Percentiles rank a stretch among this genome's conserved stretches.
Conservation (phyloP, 2,888 invertebrate genomes). For the Dorcus hopei region DNA sequence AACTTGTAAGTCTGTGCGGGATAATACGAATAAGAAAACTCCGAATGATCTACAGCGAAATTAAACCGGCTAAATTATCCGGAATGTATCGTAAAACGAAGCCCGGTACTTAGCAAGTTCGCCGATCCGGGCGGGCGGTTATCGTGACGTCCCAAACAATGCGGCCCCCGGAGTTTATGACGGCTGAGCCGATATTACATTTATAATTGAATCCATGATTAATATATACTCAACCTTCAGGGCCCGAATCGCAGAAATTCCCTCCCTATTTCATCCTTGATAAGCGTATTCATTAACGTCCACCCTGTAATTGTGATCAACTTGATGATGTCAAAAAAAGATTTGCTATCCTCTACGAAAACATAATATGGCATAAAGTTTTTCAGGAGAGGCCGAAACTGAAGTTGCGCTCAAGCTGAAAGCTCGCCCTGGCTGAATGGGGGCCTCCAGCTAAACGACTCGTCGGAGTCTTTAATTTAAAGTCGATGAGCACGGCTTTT, state of each 20-base stretch:
- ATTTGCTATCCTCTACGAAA: too few species aligned
- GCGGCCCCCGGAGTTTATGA: constrained; percentile 27
- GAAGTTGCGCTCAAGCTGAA: too few species aligned
- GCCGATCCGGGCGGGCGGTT: constrained; percentile 6
- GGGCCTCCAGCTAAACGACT: too few species aligned
- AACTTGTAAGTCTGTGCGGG: too few species aligned
- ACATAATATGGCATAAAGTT: too few species aligned
- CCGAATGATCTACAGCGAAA: not conserved
- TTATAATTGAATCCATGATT: constrained; percentile 36
- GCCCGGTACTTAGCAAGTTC: constrained; percentile 3
- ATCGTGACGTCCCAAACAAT: constrained; percentile 13
- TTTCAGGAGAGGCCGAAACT: too few species aligned
- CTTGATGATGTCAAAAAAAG: too few species aligned
- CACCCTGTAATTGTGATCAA: too few species aligned
- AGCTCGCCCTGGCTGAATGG: too few species aligned
- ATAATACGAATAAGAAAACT: too few species aligned
- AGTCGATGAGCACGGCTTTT: too few species aligned
- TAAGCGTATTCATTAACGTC: constrained; percentile 26
- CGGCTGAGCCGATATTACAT: constrained; percentile 30
- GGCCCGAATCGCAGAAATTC: not conserved
- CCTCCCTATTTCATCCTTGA: not conserved
- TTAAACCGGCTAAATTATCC: not conserved
- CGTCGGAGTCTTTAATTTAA: too few species aligned
- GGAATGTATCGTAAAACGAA: not conserved
- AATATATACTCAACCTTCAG: constrained; percentile 28